Evolutionary conservation across 2,797 vertebrate species (phyloP).

Genomic region (Salmo trutta): DNA sequence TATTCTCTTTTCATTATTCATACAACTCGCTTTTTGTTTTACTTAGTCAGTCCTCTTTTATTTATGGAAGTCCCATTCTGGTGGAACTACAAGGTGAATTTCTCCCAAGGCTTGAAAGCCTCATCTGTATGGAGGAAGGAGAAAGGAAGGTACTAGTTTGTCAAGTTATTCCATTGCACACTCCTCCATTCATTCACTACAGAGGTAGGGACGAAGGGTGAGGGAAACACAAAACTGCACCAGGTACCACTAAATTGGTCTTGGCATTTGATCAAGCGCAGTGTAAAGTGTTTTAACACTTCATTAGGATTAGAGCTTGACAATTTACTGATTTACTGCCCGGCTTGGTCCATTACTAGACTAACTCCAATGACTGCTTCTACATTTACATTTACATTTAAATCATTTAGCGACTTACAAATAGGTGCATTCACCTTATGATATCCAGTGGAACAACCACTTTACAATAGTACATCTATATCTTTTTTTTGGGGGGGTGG

Average conservation of each 20-base stretch:
- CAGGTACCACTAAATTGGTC: background rate
- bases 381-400: no score
- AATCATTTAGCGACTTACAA: no score
- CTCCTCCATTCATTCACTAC: background rate
- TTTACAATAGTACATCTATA: no score
- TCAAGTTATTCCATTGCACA: background rate
- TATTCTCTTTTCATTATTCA: constrained; percentile 69
- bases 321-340: constrained; percentile 12
- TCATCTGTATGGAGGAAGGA: no score
- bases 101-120: constrained; percentile 19
- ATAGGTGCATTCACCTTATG: no score
- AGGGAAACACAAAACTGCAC: background rate
- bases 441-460: no score
- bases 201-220: background rate
- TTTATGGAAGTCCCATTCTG: constrained; percentile 62
- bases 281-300: background rate
- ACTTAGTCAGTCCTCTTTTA: constrained; percentile 53
- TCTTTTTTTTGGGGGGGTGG: no score
- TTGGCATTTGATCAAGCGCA: background rate
- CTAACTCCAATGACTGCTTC: background rate
- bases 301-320: constrained; percentile 12
- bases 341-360: background rate
- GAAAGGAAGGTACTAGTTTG: background rate
- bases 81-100: constrained; percentile 21
- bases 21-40: constrained; percentile 64